Base-by-base conservation (phyloP, 2,113 vertebrate genomes). In the Pimephales promelas region DNA sequence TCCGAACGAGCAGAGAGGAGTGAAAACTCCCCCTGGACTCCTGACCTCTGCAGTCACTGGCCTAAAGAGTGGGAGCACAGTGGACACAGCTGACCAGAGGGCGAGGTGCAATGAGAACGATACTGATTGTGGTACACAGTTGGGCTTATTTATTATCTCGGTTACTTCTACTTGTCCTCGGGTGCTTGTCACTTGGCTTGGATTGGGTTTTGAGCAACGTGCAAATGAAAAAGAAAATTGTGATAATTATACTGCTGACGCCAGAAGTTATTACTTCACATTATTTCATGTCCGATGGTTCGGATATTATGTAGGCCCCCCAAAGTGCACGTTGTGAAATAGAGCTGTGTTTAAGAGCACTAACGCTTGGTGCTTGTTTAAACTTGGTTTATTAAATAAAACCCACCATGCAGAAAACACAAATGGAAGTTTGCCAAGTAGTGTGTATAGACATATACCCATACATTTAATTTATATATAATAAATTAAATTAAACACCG, bases 51-150 rank as follows among this genome's bases (percentile, higher is more conserved):
- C 64, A 72, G 49, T 73, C 49, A 14, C 49, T 56, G 10, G 52
- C 47, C 62, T 78, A 68, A 34, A 84, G 82, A 83, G 28, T 18
- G 26, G 20, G 72, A 66, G 57, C 34, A 28, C 72, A 76, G 3
- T 78, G 73, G 73, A 84, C 83, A 84, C 31, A 22, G 22, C 78
- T 79, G 78, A 66, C 78, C 78, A 66, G 40, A 79, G 78, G 78
- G 59, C 7, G 43, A 26, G 11, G 45, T 31, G 61, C 61, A 66
- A 28, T 28, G 43, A 79, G 59, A 61, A 26, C 24, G 56, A 79
- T 79, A 61, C 56, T 79, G 56, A 43, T 61, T 47, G 43, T 22
- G 47, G 24, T 47, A 6, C 72, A 31, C 47, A 28, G 45, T 74
- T 49, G 70, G 36, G 71, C 0, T 49, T 26, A 8, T 64, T 20